These are phyloP conservation scores for Eumeta japonica DNA, from an alignment of 1,140 invertebrate genomes.

Conservation along the genomic window DNA sequence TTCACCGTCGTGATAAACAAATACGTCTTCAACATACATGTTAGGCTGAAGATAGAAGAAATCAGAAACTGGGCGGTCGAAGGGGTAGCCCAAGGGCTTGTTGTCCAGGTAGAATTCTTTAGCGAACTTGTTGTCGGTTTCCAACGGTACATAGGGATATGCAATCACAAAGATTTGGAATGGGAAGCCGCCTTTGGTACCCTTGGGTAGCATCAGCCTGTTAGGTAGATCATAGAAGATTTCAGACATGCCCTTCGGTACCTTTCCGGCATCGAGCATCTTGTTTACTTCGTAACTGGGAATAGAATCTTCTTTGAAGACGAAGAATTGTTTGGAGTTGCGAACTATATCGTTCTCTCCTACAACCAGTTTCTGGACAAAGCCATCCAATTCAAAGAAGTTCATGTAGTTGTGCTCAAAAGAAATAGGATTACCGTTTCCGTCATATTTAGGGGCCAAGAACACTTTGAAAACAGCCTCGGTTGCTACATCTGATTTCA, in stretches of 20 bases:
- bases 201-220: constrained; percentile 67
- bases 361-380: constrained; percentile 61
- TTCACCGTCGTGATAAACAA: constrained; percentile 63
- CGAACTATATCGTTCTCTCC: constrained; percentile 69
- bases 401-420: constrained; percentile 61
- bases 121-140: constrained; percentile 20
- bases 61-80: constrained; percentile 63
- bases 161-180: constrained; percentile 68
- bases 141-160: constrained; percentile 44
- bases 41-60: constrained; percentile 63
- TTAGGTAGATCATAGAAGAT: constrained; percentile 62
- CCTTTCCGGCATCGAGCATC: constrained; percentile 56
- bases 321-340: constrained; percentile 65
- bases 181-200: constrained; percentile 62
- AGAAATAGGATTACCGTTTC: constrained; percentile 56
- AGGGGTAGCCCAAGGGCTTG: constrained; percentile 65
- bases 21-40: constrained; percentile 65
- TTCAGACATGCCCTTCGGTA: constrained; percentile 52
- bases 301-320: constrained; percentile 63
- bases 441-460: constrained; percentile 51
- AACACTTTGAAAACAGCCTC: constrained; percentile 65
- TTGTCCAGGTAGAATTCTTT: constrained; percentile 39
- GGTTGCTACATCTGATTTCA: constrained; percentile 58
- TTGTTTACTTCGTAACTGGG: constrained; percentile 62
- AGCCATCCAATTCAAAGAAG: constrained; percentile 71